These are phyloP conservation scores for Palythoa heliodiscus DNA, from an alignment of 92 coral and sea anemone genomes.

Conservation along the genomic window DNA sequence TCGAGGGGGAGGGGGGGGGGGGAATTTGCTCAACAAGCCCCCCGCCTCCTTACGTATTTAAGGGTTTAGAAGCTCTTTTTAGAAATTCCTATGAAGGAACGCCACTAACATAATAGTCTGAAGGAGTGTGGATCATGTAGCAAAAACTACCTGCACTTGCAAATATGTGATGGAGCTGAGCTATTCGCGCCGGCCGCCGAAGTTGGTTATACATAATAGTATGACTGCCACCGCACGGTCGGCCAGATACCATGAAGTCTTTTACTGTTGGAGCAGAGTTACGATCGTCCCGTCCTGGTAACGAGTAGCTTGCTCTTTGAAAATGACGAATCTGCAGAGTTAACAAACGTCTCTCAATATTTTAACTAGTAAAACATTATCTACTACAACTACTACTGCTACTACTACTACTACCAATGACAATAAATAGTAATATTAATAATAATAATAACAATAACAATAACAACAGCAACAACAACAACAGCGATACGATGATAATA, in stretches of 20 bases:
- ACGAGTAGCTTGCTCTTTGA: slow-evolving; percentile 65
- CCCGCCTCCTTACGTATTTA: too few species aligned
- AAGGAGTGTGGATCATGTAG: neutral
- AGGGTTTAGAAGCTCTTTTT: too few species aligned
- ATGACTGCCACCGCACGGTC: slow-evolving; percentile 99
- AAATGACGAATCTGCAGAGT: slow-evolving; percentile 69
- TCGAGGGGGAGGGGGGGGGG: too few species aligned
- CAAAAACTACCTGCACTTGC: slow-evolving; percentile 39
- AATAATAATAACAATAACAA: too few species aligned
- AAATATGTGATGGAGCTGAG: slow-evolving; percentile 72
- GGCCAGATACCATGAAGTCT: slow-evolving; percentile 64
- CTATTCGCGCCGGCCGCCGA: slow-evolving; percentile 71
- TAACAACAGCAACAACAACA: too few species aligned
- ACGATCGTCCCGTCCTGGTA: slow-evolving; percentile 45
- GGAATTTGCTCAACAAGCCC: too few species aligned
- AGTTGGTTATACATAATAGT: slow-evolving; percentile 81
- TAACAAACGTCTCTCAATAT: neutral
- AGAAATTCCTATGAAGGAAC: too few species aligned
- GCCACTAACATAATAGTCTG: neutral
- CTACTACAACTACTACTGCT: neutral
- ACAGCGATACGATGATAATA: too few species aligned
- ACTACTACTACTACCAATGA: too few species aligned
- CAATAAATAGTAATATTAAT: too few species aligned
- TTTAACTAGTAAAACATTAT: too few species aligned
- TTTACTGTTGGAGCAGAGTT: slow-evolving; percentile 40